Conservation (phyloP, 2,888 invertebrate genomes). For the Nycteola revayana region DNA sequence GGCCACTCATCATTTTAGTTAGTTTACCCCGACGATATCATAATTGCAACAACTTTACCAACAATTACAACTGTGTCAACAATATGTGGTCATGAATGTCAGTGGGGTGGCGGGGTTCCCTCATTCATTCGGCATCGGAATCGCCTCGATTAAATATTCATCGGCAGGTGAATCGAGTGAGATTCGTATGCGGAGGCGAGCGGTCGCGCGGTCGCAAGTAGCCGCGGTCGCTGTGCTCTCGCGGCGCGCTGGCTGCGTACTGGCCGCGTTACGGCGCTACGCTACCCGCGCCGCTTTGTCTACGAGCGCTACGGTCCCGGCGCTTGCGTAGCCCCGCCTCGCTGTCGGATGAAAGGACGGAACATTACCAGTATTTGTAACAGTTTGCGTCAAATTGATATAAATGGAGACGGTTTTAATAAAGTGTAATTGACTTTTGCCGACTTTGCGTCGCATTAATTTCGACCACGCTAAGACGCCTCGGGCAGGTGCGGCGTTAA, state of each 20-base stretch:
- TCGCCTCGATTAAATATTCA: constrained; percentile 73
- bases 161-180: constrained; percentile 58
- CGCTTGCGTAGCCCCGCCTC: constrained; percentile 80
- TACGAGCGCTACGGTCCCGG: constrained; percentile 51
- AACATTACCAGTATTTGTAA: constrained; percentile 82
- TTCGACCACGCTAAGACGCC: constrained; percentile 79
- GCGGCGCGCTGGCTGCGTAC: constrained; percentile 45
- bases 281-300: constrained; percentile 56
- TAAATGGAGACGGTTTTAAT: constrained; percentile 82
- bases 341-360: constrained; percentile 75
- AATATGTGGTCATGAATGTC: constrained; percentile 58
- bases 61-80: constrained; percentile 55
- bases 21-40: constrained; percentile 63
- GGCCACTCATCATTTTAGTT: constrained; percentile 61
- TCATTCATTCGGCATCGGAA: constrained; percentile 67
- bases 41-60: constrained; percentile 58
- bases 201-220: constrained; percentile 46
- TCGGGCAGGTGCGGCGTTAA: constrained; percentile 77
- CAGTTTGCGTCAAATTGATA: constrained; percentile 83
- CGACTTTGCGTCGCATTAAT: constrained; percentile 80
- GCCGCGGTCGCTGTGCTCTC: constrained; percentile 41
- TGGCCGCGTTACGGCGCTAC: constrained; percentile 56
- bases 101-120: constrained; percentile 52
- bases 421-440: constrained; percentile 82
- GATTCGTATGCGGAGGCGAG: constrained; percentile 41